These are phyloP conservation scores for Cydia pomonella DNA, from an alignment of 1,140 invertebrate genomes.

Conservation along the genomic window DNA sequence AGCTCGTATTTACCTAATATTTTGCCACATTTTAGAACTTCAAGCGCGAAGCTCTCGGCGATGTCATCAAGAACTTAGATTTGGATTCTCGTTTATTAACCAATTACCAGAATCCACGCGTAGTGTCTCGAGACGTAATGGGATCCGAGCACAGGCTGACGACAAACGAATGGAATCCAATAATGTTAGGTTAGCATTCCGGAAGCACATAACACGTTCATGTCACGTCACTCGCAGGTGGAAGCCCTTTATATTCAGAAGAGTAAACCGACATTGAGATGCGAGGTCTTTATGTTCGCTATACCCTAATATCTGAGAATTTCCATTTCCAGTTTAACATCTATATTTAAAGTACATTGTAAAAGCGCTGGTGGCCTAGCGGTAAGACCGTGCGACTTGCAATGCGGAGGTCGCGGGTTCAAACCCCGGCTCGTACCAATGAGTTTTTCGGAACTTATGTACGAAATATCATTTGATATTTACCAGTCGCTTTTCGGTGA, in stretches of 20 bases:
- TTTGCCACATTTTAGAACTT: background rate
- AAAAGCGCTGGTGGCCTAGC: too few species aligned
- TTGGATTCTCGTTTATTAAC: background rate
- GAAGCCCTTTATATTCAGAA: conserved; percentile 45
- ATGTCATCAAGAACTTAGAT: background rate
- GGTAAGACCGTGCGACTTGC: too few species aligned
- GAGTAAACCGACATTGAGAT: conserved; percentile 38
- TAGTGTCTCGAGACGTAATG: conserved; percentile 5
- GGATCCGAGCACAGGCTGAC: conserved; percentile 27
- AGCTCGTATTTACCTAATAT: background rate
- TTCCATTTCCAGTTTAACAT: background rate
- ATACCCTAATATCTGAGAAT: conserved; percentile 19
- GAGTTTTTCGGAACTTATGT: too few species aligned
- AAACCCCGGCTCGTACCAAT: too few species aligned
- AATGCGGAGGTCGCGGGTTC: too few species aligned
- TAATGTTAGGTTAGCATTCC: conserved; percentile 40
- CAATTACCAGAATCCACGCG: conserved; percentile 1
- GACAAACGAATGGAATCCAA: conserved; percentile 43
- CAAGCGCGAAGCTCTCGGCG: background rate
- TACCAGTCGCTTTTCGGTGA: too few species aligned
- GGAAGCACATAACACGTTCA: conserved; percentile 40
- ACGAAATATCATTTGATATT: too few species aligned
- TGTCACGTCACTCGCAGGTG: conserved; percentile 45
- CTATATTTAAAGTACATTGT: background rate
- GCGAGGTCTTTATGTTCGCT: conserved; percentile 38